phyloP scores from a whole-genome alignment of 2,113 vertebrate genomes.

The Propithecus coquereli region DNA sequence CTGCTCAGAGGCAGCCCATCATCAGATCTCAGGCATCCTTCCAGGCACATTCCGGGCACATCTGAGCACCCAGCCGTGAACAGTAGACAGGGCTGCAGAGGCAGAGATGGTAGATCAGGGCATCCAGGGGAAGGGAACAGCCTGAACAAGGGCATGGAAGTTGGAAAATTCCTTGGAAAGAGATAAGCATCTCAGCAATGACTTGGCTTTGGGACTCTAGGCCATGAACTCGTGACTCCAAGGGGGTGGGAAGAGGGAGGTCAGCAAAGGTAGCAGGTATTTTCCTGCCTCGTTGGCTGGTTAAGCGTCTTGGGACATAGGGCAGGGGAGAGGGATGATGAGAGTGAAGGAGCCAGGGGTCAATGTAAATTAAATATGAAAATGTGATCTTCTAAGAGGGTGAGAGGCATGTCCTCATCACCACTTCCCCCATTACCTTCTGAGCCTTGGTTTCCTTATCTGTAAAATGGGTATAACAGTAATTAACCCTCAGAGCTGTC shows the following conservation, averaged over 20 bases:
- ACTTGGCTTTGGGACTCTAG: neutral
- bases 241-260: neutral
- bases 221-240: neutral
- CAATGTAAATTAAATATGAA: neutral
- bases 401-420: neutral
- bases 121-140: neutral
- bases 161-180: neutral
- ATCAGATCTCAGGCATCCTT: neutral
- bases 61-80: fast-evolving
- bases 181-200: neutral
- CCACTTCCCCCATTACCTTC: neutral
- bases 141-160: neutral
- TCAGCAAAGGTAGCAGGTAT: neutral
- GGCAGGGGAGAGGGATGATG: neutral
- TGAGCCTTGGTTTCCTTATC: neutral
- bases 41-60: neutral
- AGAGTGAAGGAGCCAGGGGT: neutral
- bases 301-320: neutral
- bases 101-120: neutral
- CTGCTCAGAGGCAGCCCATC: fast-evolving
- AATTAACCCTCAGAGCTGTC: neutral
- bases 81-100: neutral
- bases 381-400: neutral
- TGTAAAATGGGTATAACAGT: neutral
- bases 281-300: neutral